phyloP scores from a whole-genome alignment of 2,113 vertebrate genomes.

The Pampusana beccarii region DNA sequence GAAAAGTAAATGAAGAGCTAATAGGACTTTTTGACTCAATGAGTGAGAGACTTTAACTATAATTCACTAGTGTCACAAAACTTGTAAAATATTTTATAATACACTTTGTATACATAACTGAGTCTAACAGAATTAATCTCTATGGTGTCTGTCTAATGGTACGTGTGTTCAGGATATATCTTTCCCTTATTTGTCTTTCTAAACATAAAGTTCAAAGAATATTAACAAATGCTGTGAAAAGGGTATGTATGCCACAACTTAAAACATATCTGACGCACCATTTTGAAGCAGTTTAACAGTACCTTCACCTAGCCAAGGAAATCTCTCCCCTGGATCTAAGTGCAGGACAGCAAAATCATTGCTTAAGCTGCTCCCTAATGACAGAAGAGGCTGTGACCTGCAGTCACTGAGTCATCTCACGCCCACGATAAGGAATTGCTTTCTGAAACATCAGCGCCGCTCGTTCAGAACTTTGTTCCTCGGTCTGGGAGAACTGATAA shows the following conservation, averaged over 20 bases:
- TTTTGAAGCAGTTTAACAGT: not conserved
- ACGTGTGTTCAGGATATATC: accelerated
- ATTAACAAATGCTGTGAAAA: not conserved
- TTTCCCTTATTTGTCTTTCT: not conserved
- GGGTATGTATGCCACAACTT: not conserved
- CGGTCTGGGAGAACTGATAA: constrained; percentile 52
- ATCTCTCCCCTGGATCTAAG: not conserved
- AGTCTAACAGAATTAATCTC: not conserved
- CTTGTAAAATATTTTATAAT: not conserved
- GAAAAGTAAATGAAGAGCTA: not conserved
- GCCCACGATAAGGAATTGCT: constrained; percentile 55
- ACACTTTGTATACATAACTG: not conserved
- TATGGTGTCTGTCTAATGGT: not conserved
- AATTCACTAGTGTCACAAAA: not conserved
- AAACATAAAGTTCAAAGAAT: not conserved
- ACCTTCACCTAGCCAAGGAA: not conserved
- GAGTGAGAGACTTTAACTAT: not conserved
- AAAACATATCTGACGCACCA: not conserved
- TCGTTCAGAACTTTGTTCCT: constrained; percentile 60
- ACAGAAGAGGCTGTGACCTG: constrained; percentile 1
- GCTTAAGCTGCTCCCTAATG: constrained; percentile 3
- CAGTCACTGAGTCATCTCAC: constrained; percentile 48
- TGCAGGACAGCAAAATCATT: not conserved
- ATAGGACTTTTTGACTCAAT: not conserved
- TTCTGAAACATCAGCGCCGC: constrained; percentile 34